Conservation (phyloP, 1,140 invertebrate species). For the Scylla paramamosain region DNA sequence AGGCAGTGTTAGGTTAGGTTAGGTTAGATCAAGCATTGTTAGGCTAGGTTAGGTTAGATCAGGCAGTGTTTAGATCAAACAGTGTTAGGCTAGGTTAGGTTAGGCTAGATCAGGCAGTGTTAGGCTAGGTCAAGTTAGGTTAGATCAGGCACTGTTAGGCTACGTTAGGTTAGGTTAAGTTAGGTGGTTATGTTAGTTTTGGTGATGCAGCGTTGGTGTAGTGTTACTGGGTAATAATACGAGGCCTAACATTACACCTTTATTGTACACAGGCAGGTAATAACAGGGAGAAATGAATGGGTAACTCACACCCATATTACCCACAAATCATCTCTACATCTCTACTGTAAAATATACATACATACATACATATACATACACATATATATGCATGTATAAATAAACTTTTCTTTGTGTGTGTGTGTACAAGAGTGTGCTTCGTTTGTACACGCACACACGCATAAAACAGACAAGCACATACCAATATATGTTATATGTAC, state of each 20-base stretch:
- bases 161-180: too few species aligned
- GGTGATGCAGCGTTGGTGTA: too few species aligned
- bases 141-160: too few species aligned
- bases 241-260: not conserved
- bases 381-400: conserved; percentile 55
- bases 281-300: not conserved
- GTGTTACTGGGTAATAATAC: too few species aligned
- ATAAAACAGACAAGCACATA: conserved; percentile 49
- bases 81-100: too few species aligned
- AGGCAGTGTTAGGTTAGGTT: too few species aligned
- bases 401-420: not conserved
- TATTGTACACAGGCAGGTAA: not conserved
- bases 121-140: too few species aligned
- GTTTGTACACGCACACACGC: not conserved
- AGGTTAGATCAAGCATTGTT: too few species aligned
- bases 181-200: too few species aligned
- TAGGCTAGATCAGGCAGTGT: too few species aligned
- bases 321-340: not conserved
- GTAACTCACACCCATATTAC: not conserved
- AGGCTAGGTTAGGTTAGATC: too few species aligned
- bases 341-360: conserved; percentile 21
- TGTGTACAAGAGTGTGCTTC: not conserved
- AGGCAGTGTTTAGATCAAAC: too few species aligned
- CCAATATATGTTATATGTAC: conserved; percentile 56
- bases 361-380: conserved; percentile 58